Evolutionary conservation across 2,797 vertebrate genomes (phyloP), one percentile per base, ranked within the genome.

Genomic region (Ispidina picta): DNA sequence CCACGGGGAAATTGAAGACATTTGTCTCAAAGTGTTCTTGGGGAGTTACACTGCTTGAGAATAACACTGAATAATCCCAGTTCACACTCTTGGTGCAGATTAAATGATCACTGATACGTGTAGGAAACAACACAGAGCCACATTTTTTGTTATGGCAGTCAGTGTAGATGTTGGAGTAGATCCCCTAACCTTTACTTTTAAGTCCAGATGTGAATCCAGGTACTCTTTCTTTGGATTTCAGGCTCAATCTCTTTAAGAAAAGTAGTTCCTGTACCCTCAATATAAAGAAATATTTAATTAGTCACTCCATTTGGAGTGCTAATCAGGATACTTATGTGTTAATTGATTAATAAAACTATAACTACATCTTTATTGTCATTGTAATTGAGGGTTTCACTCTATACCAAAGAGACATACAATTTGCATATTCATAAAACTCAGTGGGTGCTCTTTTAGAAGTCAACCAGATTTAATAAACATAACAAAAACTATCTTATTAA

Each of bases 261-360:
- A 93, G 15, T 11, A 6, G 28, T 66, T 84, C 60, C 49, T 33
- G 2, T 59, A 68, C 8, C 29, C 17, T 52, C 8, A 4, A 41
- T 85, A 23, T 25, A 75, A 82, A 84, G 77, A 77, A 72, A 49
- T 92, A 58, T 86, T 80, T 69, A 77, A 54, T 73, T 93, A 95
- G 39, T 63, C 66, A 80, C 49, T 92, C 71, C 35, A 82, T 69
- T 86, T 93, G 33, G 49, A 94, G 65, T 83, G 69, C 79, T 95
- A 93, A 94, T 91, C 58, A 43, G 71, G 85, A 94, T 83, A 83
- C 52, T 96, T 90, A 89, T 2, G 28, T 58, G 81, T 84, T 94
- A 96, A 95, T 89, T 94, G 83, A 95, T 96, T 93, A 96, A 84
- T 95, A 90, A 95, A 97, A 92, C 88, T 73, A 77, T 91, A 96